Base-by-base conservation (phyloP, 2,888 invertebrate genomes). In the Heliconius erato region DNA sequence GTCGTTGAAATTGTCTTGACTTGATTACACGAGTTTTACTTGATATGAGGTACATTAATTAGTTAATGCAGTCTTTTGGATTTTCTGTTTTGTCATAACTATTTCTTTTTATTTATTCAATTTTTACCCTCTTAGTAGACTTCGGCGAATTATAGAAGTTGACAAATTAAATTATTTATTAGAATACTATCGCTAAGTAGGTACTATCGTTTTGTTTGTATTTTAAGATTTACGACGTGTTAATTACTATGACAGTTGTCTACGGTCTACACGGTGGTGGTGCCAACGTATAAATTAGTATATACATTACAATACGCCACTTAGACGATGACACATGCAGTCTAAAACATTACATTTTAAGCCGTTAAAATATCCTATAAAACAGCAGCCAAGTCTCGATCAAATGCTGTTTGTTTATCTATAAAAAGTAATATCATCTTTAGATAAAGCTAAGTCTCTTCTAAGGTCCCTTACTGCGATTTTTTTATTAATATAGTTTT, bases 281-380 rank as follows among this genome's bases (percentile, higher is more conserved):
- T 76, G 71, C 71, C 76, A 59, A 76, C 32, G 9, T 63, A 59
- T 35, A 35, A 59, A 76, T 59, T 35, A 63, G 7, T n/a, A n/a
- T 35, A 35, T 63, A 59, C 32, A 63, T 76, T 76, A 35, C 63
- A 76, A n/a, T 26, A n/a, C 35, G 12, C 2, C 19, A 76, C 12
- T 76, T 63, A 63, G 14, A 63, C 14, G 59, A 59, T 76, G 63
- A 26, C 76, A 76, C 35, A 63, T 76, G 59, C 76, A 74, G 54
- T 59, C 32, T 32, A 19, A 74, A 54, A 49, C 68, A 23, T 40
- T 69, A 35, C 4, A 69, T 35, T 69, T 35, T 69, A 23, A 69
- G 23, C 23, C 49, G 2, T 19, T 16, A 54, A 54, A 19, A 54
- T 54, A 40, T 11, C 1, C 11, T 32, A 32, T 32, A 32, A 6